Evolutionary conservation across 64 coral and sea anemone species (phyloP), one percentile per base, ranked within the genome.

Genomic region (Stylophora pistillata): DNA sequence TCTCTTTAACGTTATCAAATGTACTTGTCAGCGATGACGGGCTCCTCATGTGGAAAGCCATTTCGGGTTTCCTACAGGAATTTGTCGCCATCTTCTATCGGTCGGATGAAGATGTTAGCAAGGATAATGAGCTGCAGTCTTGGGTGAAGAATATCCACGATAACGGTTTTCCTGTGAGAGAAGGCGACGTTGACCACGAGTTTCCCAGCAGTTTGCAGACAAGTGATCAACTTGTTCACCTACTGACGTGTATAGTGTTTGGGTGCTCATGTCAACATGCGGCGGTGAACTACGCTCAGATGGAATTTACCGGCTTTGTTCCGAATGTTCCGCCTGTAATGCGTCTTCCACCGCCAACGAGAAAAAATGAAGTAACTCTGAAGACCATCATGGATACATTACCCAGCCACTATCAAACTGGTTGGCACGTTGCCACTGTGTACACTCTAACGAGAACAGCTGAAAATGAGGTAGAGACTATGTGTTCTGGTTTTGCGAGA

Each of bases 361-460:
- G 68, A 13, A 98, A 98, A 83, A 76, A 80, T 21, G 72, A 93
- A 79, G 76, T 89, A 17, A 81, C 62, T 52, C 57, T 98, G 78
- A 78, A 91, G 64, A 77, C 27, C 41, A 98, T 98, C 13, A 98
- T 98, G 91, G 71, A 80, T 28, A 94, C 95, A 0, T 56, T 98
- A 41, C 95, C 95, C 2, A 88, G 52, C 76, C 94, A 94, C 55
- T 71, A 72, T 55, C 91, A 98, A 55, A 76, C 91, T 13, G 85
- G 78, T 23, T 93, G 91, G 91, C 91, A 98, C 57, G 88, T 98
- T 88, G 95, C 91, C 1, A 87, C 89, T 4, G 87, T 98, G 91
- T 75, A 98, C 56, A 86, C 89, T 2, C 73, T 98, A 1, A 93
- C 91, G 6, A 75, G 91, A n/a, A 76, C 88, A 18, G 37, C 91